These are phyloP conservation scores for Centruroides vittatus DNA, from an alignment of 1,140 invertebrate genomes.

Conservation along the genomic window DNA sequence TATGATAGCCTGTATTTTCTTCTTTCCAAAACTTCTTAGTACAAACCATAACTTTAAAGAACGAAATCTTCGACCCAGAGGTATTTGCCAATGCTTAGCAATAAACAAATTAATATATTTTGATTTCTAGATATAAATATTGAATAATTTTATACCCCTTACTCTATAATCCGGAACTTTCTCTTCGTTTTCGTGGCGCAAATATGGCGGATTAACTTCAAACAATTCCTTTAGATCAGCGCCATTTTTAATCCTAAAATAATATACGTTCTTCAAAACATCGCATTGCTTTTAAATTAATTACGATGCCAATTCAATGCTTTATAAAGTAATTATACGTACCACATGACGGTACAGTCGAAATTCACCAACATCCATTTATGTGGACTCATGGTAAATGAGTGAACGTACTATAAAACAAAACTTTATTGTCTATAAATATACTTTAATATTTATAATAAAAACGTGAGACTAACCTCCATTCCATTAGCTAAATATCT, in stretches of 20 bases:
- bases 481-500: conserved; percentile 72
- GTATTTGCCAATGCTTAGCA: conserved; percentile 83
- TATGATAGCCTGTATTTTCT: conserved; percentile 59
- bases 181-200: conserved; percentile 57
- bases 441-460: too few species aligned
- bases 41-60: conserved; percentile 93
- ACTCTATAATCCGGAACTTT: conserved; percentile 38
- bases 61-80: conserved; percentile 74
- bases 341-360: conserved; percentile 87
- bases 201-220: conserved; percentile 88
- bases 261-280: not conserved
- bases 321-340: conserved; percentile 17
- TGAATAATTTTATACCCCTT: conserved; percentile 15
- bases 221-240: conserved; percentile 51
- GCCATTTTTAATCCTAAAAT: conserved; percentile 41
- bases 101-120: not conserved
- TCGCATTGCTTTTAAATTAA: too few species aligned
- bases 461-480: conserved; percentile 69
- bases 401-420: conserved; percentile 49
- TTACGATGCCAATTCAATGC: not conserved
- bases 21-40: conserved; percentile 60
- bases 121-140: too few species aligned
- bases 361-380: conserved; percentile 95
- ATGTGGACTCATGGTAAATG: conserved; percentile 92
- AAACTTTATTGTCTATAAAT: conserved; percentile 26